Base-by-base conservation (phyloP, 2,113 vertebrate genomes). In the Abramis brama region DNA sequence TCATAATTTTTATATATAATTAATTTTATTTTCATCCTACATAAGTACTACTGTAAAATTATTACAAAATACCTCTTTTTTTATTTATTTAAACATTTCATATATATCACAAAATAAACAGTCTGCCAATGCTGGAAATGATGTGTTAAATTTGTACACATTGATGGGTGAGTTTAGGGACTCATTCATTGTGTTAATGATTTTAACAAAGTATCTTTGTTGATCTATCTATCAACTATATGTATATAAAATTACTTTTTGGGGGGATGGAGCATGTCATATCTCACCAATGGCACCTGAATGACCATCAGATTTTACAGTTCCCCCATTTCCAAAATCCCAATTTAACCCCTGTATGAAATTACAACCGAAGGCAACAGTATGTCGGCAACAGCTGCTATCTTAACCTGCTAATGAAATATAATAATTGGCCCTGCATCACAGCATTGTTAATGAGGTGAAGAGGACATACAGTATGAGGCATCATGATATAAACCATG, bases 371-470 rank as follows among this genome's bases (percentile, higher is more conserved):
- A 80, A 57, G 74, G 52, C n/a, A 70, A 75, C 43, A 39, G 78
- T 19, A 50, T 60, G 66, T 79, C 78, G 68, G 79, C 84, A 50
- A 66, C 78, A 70, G 84, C 78, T 83, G 81, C 73, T 70, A 33
- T 19, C 27, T 47, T 66, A 85, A 86, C 81, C 82, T 78, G 50
- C 59, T 89, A 85, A 87, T 85, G 73, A 85, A 88, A 45, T 70
- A 39, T 74, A 59, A 71, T 85, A 87, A 90, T 78, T 82, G 80
- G 47, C 79, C 55, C 25, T n/a, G 47, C 45, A 60, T 43, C 79
- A 6, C 17, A 4, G 36, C 64, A 70, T 83, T 30, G 45, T 71
- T 88, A 88, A 87, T 86, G 79, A 88, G 89, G 43, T 76, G 83
- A 85, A 64, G 55, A 47, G 76, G 74, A 79, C 79, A 74, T 27